Base-by-base conservation (phyloP, 2,113 vertebrate genomes). In the Rhabdornis inornatus region DNA sequence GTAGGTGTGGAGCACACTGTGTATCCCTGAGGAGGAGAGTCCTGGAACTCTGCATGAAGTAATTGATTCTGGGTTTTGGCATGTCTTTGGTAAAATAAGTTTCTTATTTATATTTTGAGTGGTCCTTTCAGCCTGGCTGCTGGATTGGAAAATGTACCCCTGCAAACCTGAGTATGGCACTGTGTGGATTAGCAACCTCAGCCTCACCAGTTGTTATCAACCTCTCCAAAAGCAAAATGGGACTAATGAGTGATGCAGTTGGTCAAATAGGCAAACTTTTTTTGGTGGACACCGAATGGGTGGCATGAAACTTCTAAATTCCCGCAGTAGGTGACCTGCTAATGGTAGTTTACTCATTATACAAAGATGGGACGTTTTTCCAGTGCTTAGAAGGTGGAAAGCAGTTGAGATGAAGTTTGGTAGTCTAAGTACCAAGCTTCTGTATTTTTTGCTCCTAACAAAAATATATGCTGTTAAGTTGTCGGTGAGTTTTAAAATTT, bases 1-100 rank as follows among this genome's bases (percentile, higher is more conserved):
- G 18, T n/a, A 47, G 75, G 18, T 42, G 7, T 4, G 7, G 35
- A 27, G 57, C 7, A 12, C 0, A 1, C 15, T 45, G 15, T 13
- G 9, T 71, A 9, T 15, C 1, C 61, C 25, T 2, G 5, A 37
- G 70, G 40, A 44, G 35, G 5, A n/a, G 21, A 64, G 20, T 45
- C 71, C 55, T 45, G 24, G 5, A 84, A 63, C 39, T 57, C 47
- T 88, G 4, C 3, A 1, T 28, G 9, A 85, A 85, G 19, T 75
- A 31, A 53, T 31, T 60, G 11, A 20, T 50, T 75, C 39, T 27
- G 22, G 10, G 31, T 37, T 63, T 6, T 45, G 31, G 21, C 19
- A 24, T 9, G 13, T 74, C 27, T 70, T 45, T 13, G 11, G 11
- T 79, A 37, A 72, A 81, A 16, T 50, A 44, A 33, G 16, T 30